phyloP scores from a whole-genome alignment of 2,113 vertebrate genomes.

The Gallinago undulata region DNA sequence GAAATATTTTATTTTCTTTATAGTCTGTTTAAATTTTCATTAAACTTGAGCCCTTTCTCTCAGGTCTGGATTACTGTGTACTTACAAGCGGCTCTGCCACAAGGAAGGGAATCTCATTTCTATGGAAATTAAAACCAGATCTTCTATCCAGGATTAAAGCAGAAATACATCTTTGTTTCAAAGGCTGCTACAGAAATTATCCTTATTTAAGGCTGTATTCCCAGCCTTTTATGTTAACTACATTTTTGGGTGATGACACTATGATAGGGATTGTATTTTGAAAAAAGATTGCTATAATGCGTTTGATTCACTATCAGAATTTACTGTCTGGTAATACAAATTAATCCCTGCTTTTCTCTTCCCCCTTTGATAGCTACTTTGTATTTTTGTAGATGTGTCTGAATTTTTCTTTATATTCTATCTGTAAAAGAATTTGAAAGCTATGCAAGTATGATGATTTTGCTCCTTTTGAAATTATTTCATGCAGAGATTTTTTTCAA shows the following conservation, averaged over 20 bases:
- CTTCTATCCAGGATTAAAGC: conserved; percentile 7
- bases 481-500: background rate
- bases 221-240: conserved; percentile 21
- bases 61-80: background rate
- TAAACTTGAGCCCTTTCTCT: background rate
- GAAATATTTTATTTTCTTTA: background rate
- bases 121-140: conserved; percentile 47
- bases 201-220: background rate
- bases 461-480: background rate
- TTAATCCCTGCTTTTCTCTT: background rate
- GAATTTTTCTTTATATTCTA: background rate
- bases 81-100: background rate
- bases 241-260: background rate
- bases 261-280: background rate
- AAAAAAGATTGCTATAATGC: background rate
- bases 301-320: background rate
- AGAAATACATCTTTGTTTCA: conserved; percentile 32
- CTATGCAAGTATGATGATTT: background rate
- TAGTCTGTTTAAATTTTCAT: conserved; percentile 4
- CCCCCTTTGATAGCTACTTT: background rate
- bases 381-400: background rate
- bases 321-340: background rate
- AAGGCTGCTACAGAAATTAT: background rate
- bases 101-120: conserved; percentile 40
- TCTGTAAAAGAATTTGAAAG: background rate